Base-by-base conservation (phyloP, 2,113 vertebrate genomes). In the Chelonoidis abingdonii region DNA sequence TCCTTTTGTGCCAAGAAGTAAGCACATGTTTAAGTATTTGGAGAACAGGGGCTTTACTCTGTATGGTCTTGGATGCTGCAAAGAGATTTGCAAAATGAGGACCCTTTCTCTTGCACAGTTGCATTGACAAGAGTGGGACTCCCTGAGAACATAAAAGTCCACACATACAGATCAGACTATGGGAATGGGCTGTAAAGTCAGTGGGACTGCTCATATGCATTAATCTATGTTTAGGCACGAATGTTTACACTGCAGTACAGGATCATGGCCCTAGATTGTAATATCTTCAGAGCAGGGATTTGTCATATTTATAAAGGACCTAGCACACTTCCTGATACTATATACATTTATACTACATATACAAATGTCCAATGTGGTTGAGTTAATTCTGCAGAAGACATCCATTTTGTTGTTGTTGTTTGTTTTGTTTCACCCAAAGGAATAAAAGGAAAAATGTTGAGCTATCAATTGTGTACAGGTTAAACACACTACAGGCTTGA, bases 281-380 rank as follows among this genome's bases (percentile, higher is more conserved):
- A n/a, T 35, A 65, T 84, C 35, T 89, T 92, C 93, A 91, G 47
- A 41, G 81, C 89, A 84, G 80, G 81, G 92, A 87, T 41, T 72
- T 80, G 83, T 47, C 52, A 49, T 25, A 50, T 80, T 25, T 24
- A 69, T 82, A 56, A 88, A 92, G 47, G 84, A 89, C 88, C 92
- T 89, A 84, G 29, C 80, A 69, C 19, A 22, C 35, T 44, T 76
- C 83, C 0, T 0, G 5, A 27, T 29, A n/a, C 65, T 88, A 17
- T 44, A 47, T 65, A 84, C 76, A n/a, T 81, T 89, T 93, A 6
- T 80, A 41, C 56, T 91, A n/a, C 3, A 2, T 21, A 86, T 53
- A 84, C 1, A 0, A 50, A 44, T 52, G 35, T 89, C 94, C 78
- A 1, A 83, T 12, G 75, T 78, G 25, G 12, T 16, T 78, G 25